Base-by-base conservation (phyloP, 2,888 invertebrate species). In the Latrodectus elegans region DNA sequence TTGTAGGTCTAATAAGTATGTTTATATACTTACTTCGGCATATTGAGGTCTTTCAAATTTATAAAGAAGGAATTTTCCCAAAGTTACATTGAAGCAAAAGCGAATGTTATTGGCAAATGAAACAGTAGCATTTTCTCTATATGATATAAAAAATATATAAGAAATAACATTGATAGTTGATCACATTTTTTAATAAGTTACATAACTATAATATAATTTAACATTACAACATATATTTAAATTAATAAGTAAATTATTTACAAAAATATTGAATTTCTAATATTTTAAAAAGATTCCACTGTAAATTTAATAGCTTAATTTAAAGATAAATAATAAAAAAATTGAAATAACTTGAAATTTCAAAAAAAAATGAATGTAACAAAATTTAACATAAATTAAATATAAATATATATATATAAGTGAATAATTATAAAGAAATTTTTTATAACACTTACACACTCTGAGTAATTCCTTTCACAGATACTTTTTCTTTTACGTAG, bases 31-130 rank as follows among this genome's bases (percentile, higher is more conserved):
- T 90, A 93, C 93, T 90, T 97, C 97, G 73, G 95, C 95, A 92
- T 97, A 98, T 91, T 98, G 98, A 0, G 96, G 96, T 81, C 97
- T 93, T 92, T 98, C 98, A 92, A 97, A 98, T 92, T 97, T 97
- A 92, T 99, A 99, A 9, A 99, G 93, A 9, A 99, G 93, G 92
- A 97, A 97, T 1, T 97, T 96, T 2, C 98, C 97, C 15, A 99
- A 93, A 92, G 97, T 96, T 0, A 96, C 95, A 92, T 98, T 97
- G 92, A 99, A 99, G 92, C 98, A 99, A 91, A 97, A 97, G 90
- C 96, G 95, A 65, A 99, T 95, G 0, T 97, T 96, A 91, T 87
- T 88, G 2, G 93, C 93, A 74, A 92, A 90, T 81, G 92, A 91
- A 49, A 90, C 88, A 49, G 91, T 89, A 4, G 91, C 90, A 73